phyloP scores from a whole-genome alignment of 2,113 vertebrate genomes.

The Neodontobutis hainanensis region DNA sequence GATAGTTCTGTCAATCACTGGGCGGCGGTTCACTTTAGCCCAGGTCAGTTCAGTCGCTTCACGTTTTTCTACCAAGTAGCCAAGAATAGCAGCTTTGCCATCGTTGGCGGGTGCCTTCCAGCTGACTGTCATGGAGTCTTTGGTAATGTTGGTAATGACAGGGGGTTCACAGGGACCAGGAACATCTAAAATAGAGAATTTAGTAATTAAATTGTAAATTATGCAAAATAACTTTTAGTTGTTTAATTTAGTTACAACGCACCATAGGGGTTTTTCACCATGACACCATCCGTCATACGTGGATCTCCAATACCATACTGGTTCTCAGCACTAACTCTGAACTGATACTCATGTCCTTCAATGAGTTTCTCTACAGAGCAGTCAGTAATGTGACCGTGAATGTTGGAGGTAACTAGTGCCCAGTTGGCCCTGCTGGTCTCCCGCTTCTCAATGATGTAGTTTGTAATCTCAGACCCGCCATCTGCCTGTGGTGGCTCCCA shows the following conservation, averaged over 20 bases:
- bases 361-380: constrained; percentile 96
- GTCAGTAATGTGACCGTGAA: constrained; percentile 87
- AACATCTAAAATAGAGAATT: constrained; percentile 80
- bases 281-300: constrained; percentile 84
- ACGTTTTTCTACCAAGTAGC: constrained; percentile 95
- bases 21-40: constrained; percentile 93
- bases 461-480: constrained; percentile 97
- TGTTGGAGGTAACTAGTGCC: constrained; percentile 91
- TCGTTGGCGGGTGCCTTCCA: constrained; percentile 96
- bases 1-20: constrained; percentile 94
- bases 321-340: constrained; percentile 97
- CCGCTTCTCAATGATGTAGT: constrained; percentile 97
- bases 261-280: constrained; percentile 97
- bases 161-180: constrained; percentile 94
- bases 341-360: constrained; percentile 97
- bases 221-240: too few species aligned
- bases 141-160: constrained; percentile 93
- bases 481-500: constrained; percentile 96
- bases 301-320: constrained; percentile 94
- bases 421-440: constrained; percentile 98
- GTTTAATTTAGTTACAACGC: constrained; percentile 23
- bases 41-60: constrained; percentile 91
- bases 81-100: constrained; percentile 91
- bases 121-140: constrained; percentile 96
- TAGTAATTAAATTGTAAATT: background rate